Conservation (phyloP, 2,113 vertebrate genomes). For the Excalfactoria chinensis region DNA sequence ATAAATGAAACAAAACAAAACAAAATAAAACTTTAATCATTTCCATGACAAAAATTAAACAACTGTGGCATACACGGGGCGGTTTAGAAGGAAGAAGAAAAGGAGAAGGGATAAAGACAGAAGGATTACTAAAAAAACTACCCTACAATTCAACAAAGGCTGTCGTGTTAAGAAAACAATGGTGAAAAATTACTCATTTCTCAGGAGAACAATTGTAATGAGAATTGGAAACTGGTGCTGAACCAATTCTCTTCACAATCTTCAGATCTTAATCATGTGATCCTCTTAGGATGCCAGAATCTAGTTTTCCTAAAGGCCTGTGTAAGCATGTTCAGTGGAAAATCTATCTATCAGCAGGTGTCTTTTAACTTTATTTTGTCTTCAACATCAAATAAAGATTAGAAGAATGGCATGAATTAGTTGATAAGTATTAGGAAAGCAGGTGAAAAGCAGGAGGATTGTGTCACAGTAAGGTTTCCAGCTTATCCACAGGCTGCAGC, state of each 20-base stretch:
- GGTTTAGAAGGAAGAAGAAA: constrained; percentile 65
- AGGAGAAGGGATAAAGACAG: constrained; percentile 52
- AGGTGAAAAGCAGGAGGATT: constrained; percentile 82
- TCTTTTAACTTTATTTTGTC: constrained; percentile 59
- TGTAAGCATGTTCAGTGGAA: constrained; percentile 49
- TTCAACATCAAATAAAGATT: constrained; percentile 48
- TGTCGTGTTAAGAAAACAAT: constrained; percentile 69
- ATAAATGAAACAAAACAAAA: constrained; percentile 51
- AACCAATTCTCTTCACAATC: constrained; percentile 66
- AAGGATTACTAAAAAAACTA: neutral
- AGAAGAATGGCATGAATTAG: constrained; percentile 48
- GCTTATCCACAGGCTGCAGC: constrained; percentile 80
- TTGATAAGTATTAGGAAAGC: constrained; percentile 72
- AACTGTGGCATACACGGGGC: constrained; percentile 43
- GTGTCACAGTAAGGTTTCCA: constrained; percentile 78
- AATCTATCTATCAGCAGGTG: constrained; percentile 57
- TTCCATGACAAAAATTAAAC: constrained; percentile 68
- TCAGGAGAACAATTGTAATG: constrained; percentile 69
- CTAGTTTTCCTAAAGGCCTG: constrained; percentile 54
- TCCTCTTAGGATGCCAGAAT: constrained; percentile 64
- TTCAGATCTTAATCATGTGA: constrained; percentile 64
- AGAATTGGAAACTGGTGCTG: constrained; percentile 59
- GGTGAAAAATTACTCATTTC: constrained; percentile 70
- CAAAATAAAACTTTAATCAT: constrained; percentile 61
- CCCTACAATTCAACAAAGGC: constrained; percentile 60